phyloP scores from a whole-genome alignment of 2,888 invertebrate species.

The Ganaspis brasiliensis region DNA sequence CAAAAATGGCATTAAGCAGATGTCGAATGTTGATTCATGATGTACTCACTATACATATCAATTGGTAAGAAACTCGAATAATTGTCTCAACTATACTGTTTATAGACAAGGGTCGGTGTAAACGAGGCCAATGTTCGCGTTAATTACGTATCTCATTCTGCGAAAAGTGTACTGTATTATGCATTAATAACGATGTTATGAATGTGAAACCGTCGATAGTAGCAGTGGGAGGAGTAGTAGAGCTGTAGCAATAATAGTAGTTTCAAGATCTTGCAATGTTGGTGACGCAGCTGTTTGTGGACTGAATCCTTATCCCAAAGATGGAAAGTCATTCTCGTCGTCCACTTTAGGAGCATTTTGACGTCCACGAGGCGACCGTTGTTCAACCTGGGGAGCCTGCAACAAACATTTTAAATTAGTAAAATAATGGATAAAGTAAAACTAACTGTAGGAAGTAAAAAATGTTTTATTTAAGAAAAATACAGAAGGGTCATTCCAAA shows the following conservation, averaged over 20 bases:
- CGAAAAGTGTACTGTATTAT: slow-evolving; percentile 67
- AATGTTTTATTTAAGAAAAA: no score
- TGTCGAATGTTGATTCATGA: slow-evolving; percentile 28
- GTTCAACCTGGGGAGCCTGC: slow-evolving; percentile 71
- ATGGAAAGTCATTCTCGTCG: slow-evolving; percentile 97
- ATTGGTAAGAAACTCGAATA: slow-evolving; percentile 30
- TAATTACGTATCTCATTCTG: slow-evolving; percentile 58
- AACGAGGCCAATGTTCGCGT: slow-evolving; percentile 26
- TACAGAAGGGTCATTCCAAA: no score
- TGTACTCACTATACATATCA: slow-evolving; percentile 21
- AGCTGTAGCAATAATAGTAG: slow-evolving; percentile 69
- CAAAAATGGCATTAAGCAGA: slow-evolving; percentile 33
- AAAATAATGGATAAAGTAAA: neutral
- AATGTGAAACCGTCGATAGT: slow-evolving; percentile 75
- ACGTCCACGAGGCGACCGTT: slow-evolving; percentile 78
- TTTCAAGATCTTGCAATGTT: slow-evolving; percentile 71
- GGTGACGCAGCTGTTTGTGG: slow-evolving; percentile 64
- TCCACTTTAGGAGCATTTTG: slow-evolving; percentile 92
- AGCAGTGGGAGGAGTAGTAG: slow-evolving; percentile 69
- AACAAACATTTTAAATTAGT: slow-evolving; percentile 52
- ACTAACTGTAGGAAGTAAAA: slow-evolving; percentile 18
- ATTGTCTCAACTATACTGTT: neutral
- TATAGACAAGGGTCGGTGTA: neutral
- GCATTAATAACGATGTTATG: slow-evolving; percentile 75
- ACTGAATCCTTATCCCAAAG: slow-evolving; percentile 87